Evolutionary conservation across 1,140 invertebrate genomes (phyloP), one percentile per base, ranked within the genome.

Genomic region (Zaprionus ornatus): DNA sequence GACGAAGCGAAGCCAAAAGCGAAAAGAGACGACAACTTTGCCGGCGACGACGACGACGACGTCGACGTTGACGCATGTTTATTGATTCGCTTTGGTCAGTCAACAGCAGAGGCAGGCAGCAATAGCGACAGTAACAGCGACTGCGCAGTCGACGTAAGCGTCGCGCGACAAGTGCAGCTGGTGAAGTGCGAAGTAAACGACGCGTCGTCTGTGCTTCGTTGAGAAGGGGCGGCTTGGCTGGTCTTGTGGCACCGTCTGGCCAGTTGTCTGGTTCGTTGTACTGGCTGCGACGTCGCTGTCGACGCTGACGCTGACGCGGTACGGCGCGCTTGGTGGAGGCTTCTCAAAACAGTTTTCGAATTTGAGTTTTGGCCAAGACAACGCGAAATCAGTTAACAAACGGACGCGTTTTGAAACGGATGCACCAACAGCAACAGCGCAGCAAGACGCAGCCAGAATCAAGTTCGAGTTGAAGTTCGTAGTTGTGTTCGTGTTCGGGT

Each of bases 381-480:
- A 77, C 90, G 90, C 86, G 90, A 91, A 91, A 88, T 91, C 90
- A 92, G 91, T 92, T 92, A 91, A 91, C 84, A 82, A 91, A 91
- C 84, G 90, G 88, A 91, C 91, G 82, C 79, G 82, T 85, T 82
- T 86, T 81, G 81, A 86, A 91, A 91, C 82, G 86, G 82, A 90
- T 90, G 86, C 86, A 62, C 40, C 21, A 50, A 17, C 45, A 35
- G 86, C 86, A 56, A 50, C 12, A 50, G 17, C 35, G 35, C 40
- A 74, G 54, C 62, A 32, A 54, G 25, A 70, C 54, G 54, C 52
- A 45, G 40, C n/a, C 17, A 37, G 57, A 40, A 40, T 60, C 19
- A 17, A 29, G 19, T 23, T 50, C 45, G 45, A 21, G 45, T 12
- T 40, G 13, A n/a, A 40, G 19, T 50, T 23, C 21, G 45, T n/a